Conservation (phyloP, 2,113 vertebrate species). For the Triplophysa siluroides region DNA sequence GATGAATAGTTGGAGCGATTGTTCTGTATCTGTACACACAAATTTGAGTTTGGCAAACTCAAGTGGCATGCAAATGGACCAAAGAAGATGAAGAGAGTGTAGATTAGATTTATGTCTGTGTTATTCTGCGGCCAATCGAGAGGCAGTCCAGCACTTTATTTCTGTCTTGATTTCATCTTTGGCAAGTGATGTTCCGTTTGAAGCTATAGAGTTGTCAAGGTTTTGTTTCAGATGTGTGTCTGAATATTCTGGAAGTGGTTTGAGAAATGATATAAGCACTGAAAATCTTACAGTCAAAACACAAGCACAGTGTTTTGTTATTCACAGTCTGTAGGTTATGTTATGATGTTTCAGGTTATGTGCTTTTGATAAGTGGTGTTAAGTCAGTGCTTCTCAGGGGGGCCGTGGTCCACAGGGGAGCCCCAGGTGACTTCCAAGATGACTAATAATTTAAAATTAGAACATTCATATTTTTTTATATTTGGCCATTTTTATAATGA, state of each 20-base stretch:
- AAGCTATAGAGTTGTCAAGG: neutral
- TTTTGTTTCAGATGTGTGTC: neutral
- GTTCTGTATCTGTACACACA: constrained; percentile 7
- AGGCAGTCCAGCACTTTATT: neutral
- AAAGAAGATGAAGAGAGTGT: neutral
- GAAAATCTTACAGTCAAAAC: no score
- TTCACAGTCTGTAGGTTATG: no score
- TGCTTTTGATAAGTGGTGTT: no score
- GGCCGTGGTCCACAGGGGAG: no score
- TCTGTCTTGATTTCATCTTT: neutral
- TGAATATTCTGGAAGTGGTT: neutral
- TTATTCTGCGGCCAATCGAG: neutral
- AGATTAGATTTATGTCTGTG: constrained; percentile 7
- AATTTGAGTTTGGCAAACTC: neutral
- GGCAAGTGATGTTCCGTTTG: neutral
- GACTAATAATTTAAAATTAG: no score
- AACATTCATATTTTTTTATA: no score
- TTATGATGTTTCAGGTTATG: no score
- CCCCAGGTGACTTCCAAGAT: no score
- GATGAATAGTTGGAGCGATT: constrained; percentile 29
- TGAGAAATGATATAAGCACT: neutral
- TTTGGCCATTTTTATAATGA: no score
- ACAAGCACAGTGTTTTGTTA: no score
- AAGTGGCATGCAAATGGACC: constrained; percentile 3
- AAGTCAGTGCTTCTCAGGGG: no score